Evolutionary conservation across 64 coral and sea anemone genomes (phyloP).

Genomic region (Montipora sp.): DNA sequence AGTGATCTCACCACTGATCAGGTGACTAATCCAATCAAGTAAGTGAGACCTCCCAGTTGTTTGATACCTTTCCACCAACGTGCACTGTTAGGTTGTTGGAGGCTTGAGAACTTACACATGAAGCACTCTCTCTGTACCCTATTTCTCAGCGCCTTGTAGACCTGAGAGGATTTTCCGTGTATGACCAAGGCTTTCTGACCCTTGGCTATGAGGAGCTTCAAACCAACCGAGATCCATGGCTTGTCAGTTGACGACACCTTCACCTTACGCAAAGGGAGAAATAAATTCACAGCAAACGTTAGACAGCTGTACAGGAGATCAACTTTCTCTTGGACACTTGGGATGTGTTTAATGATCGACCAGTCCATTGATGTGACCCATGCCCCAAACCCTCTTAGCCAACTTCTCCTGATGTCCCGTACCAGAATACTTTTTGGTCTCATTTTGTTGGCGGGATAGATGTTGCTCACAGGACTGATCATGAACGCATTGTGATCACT

Average conservation of each 20-base stretch:
- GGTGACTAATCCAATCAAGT: slow-evolving; percentile 17
- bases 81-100: slow-evolving; percentile 30
- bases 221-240: slow-evolving; percentile 24
- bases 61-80: neutral
- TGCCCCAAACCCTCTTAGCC: slow-evolving; percentile 42
- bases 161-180: slow-evolving; percentile 25
- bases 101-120: neutral
- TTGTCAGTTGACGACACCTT: slow-evolving; percentile 51
- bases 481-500: slow-evolving; percentile 40
- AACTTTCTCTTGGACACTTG: neutral
- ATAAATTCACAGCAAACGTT: slow-evolving; percentile 12
- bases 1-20: slow-evolving; percentile 27
- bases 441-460: neutral
- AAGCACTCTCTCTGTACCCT: slow-evolving; percentile 31
- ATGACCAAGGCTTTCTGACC: slow-evolving; percentile 21
- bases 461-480: neutral
- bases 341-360: slow-evolving; percentile 15
- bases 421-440: neutral
- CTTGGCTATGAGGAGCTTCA: slow-evolving; percentile 42
- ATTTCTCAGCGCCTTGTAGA: slow-evolving; percentile 34
- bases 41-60: slow-evolving; percentile 24
- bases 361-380: slow-evolving; percentile 39
- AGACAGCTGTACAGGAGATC: no score
- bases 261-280: slow-evolving; percentile 22
- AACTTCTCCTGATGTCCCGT: slow-evolving; percentile 6